phyloP scores from a whole-genome alignment of 2,113 vertebrate species.

The Petrocephalus zakoni region DNA sequence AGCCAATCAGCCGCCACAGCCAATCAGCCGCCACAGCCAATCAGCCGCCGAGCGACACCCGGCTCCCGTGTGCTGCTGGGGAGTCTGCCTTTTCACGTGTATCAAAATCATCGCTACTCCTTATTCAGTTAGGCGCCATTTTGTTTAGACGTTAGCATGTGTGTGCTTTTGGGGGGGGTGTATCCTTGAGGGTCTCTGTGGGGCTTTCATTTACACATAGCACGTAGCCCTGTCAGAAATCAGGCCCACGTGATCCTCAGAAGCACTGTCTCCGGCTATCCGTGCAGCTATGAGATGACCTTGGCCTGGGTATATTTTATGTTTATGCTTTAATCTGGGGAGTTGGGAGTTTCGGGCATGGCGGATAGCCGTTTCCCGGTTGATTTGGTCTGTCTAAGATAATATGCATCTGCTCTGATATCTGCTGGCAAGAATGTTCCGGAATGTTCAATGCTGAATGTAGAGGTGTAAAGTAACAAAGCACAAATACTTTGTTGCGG shows the following conservation, averaged over 20 bases:
- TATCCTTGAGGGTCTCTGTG: background rate
- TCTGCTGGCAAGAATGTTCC: background rate
- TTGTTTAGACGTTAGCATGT: background rate
- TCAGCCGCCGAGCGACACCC: background rate
- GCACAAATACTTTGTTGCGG: background rate
- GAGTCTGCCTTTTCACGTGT: background rate
- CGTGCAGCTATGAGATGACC: background rate
- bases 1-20: background rate
- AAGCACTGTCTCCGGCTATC: background rate
- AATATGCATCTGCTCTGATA: background rate
- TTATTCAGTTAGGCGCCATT: background rate
- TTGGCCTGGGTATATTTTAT: background rate
- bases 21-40: background rate
- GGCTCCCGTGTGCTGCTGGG: background rate
- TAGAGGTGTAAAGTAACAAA: background rate
- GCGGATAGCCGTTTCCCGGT: background rate
- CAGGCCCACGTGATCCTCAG: background rate
- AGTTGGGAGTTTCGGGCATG: background rate
- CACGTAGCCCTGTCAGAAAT: background rate
- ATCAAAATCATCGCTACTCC: background rate
- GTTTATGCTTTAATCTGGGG: background rate
- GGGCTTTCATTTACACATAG: background rate
- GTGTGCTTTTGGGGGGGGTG: background rate
- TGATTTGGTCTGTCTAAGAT: background rate
- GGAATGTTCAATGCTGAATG: background rate